Evolutionary conservation across 2,797 vertebrate species (phyloP).

Genomic region (Synaphobranchus kaupii): DNA sequence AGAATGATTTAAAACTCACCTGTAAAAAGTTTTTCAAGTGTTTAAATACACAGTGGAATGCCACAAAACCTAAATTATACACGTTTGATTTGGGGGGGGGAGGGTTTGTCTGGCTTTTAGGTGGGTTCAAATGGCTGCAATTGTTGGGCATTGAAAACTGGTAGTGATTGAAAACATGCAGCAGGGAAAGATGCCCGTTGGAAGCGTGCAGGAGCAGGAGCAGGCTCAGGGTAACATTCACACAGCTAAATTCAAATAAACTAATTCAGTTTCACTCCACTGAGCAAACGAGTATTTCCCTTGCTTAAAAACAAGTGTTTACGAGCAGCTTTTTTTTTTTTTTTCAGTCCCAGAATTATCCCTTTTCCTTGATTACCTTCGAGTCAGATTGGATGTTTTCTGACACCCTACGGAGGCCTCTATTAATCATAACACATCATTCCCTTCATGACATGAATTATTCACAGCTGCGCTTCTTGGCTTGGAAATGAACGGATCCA

Average conservation of each 20-base stretch:
- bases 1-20: background rate
- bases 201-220: background rate
- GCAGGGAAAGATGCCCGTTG: background rate
- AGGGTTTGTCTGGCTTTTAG: background rate
- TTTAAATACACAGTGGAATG: background rate
- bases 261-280: background rate
- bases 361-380: background rate
- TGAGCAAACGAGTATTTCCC: background rate
- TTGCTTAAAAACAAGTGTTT: background rate
- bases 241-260: background rate
- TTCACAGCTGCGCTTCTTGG: background rate
- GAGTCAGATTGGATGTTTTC: background rate
- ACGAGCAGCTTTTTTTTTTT: background rate
- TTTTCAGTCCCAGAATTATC: background rate
- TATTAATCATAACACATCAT: background rate
- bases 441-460: conserved; percentile 13
- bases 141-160: background rate
- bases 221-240: background rate
- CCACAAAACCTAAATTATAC: background rate
- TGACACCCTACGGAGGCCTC: background rate
- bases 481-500: background rate
- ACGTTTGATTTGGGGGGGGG: too few relatives aligned
- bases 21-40: background rate
- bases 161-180: background rate
- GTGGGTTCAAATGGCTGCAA: background rate